Conservation (phyloP, 2,797 vertebrate genomes). For the Pygocentrus nattereri region DNA sequence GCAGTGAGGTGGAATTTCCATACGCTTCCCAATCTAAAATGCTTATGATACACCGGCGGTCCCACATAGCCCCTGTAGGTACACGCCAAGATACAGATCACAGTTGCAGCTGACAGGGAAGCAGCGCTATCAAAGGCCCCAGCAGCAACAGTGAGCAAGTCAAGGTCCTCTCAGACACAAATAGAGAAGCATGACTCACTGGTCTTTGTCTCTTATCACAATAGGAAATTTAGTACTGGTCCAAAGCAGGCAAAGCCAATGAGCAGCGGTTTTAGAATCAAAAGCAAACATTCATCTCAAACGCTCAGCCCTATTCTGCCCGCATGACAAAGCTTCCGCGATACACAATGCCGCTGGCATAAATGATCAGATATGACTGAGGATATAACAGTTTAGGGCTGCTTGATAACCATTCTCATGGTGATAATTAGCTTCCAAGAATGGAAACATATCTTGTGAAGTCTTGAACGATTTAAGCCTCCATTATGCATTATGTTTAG, state of each 20-base stretch:
- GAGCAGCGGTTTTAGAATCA: neutral
- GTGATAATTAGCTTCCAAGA: neutral
- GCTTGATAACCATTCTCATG: neutral
- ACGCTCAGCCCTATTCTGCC: neutral
- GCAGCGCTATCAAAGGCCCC: slow-evolving; percentile 4
- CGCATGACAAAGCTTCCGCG: neutral
- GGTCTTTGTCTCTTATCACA: slow-evolving; percentile 6
- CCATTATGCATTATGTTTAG: too few species aligned
- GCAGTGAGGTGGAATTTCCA: too few species aligned
- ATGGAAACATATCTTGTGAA: too few species aligned
- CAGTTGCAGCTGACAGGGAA: slow-evolving; percentile 19
- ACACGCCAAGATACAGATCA: slow-evolving; percentile 21
- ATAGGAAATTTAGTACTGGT: neutral
- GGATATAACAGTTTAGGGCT: neutral
- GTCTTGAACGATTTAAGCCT: too few species aligned
- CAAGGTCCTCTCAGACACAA: neutral
- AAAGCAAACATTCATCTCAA: neutral
- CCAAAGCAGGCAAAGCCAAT: neutral
- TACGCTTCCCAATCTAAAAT: too few species aligned
- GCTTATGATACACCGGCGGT: neutral
- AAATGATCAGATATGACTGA: neutral
- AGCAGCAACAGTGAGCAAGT: neutral
- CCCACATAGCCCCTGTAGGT: slow-evolving; percentile 1
- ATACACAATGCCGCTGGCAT: neutral
- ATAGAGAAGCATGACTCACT: slow-evolving; percentile 3